These are phyloP conservation scores for Ellobium chinense DNA, from an alignment of 2,888 invertebrate species.

Conservation along the genomic window DNA sequence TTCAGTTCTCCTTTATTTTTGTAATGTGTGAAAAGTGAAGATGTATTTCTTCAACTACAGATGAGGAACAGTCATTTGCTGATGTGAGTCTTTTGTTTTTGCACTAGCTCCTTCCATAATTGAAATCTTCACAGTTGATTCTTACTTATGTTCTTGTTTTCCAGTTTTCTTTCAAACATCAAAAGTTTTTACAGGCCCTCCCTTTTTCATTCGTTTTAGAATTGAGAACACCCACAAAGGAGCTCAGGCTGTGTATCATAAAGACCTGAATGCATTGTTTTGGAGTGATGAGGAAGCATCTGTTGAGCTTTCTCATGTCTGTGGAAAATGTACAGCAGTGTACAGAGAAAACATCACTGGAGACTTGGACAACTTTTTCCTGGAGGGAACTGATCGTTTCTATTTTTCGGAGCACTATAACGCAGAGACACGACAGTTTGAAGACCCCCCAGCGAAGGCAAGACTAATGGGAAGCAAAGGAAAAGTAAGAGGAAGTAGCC, in stretches of 20 bases:
- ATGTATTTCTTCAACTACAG: no score
- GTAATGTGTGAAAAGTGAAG: no score
- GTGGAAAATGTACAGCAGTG: conserved; percentile 85
- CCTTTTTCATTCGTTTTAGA: conserved; percentile 78
- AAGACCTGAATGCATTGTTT: conserved; percentile 87
- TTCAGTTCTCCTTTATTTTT: no score
- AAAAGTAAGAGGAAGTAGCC: no score
- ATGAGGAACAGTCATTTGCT: no score
- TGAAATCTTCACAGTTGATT: no score
- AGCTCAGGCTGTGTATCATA: conserved; percentile 81
- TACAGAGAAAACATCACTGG: conserved; percentile 83
- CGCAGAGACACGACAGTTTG: conserved; percentile 81
- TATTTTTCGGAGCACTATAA: conserved; percentile 87
- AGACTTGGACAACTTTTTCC: conserved; percentile 83
- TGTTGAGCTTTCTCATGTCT: conserved; percentile 79
- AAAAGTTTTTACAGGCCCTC: no score
- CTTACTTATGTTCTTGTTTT: no score
- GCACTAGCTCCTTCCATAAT: no score
- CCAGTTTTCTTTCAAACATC: no score
- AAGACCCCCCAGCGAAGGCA: conserved; percentile 84
- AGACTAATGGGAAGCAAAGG: conserved; percentile 83
- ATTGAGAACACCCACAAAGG: conserved; percentile 87
- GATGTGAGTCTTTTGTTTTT: no score
- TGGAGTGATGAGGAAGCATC: conserved; percentile 85
- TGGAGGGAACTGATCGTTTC: conserved; percentile 85